These are phyloP conservation scores for Axinella damicornis DNA, from an alignment of 37 sponge, comb jelly and placozoan species.

Conservation along the genomic window DNA sequence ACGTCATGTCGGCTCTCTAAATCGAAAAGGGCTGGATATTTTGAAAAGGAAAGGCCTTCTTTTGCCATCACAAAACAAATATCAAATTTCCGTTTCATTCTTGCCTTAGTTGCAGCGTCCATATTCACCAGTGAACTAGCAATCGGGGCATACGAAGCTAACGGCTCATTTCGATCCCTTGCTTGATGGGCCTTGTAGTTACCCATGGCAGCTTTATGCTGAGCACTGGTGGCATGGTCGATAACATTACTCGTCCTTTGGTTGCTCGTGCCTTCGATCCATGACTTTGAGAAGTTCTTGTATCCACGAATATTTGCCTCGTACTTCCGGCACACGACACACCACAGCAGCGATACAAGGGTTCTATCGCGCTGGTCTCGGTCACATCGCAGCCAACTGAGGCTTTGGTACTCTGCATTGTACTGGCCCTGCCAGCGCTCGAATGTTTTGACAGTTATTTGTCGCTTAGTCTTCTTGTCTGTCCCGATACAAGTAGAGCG, in stretches of 20 bases:
- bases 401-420: neutral
- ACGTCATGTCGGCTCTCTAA: constrained; percentile 57
- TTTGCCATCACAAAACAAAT: constrained; percentile 40
- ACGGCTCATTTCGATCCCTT: constrained; percentile 22
- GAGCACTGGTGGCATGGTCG: constrained; percentile 1
- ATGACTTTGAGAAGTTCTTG: constrained; percentile 1
- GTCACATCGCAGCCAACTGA: neutral
- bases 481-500: neutral
- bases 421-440: neutral
- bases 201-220: constrained; percentile 20
- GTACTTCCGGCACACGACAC: neutral
- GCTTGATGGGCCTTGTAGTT: constrained; percentile 13
- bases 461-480: neutral
- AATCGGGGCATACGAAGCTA: constrained; percentile 23
- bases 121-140: constrained; percentile 13
- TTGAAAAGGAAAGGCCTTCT: constrained; percentile 31
- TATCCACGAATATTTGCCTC: neutral
- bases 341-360: neutral
- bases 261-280: neutral
- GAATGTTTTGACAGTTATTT: neutral
- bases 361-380: neutral
- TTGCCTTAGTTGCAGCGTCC: constrained; percentile 6
- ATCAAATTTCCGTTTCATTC: constrained; percentile 39
- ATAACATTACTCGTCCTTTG: neutral
- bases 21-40: neutral